Conservation (phyloP, 2,797 vertebrate genomes). For the Acestrorhynchus altus region DNA sequence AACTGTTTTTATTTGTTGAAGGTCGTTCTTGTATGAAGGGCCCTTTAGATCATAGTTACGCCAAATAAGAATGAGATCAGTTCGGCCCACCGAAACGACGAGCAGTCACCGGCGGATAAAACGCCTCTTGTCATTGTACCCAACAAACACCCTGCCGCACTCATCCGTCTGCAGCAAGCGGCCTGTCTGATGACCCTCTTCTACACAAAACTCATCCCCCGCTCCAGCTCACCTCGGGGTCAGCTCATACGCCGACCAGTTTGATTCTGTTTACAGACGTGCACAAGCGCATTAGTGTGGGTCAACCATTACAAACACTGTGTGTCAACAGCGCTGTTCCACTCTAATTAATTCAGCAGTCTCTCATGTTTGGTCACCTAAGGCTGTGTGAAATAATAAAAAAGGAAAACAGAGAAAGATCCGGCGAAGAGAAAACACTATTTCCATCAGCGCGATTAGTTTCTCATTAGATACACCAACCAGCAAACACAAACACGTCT, state of each 20-base stretch:
- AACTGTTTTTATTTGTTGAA: no score
- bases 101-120: not conserved
- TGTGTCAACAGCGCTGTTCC: slow-evolving; percentile 17
- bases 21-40: not conserved
- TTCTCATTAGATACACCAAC: not conserved
- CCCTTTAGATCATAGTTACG: not conserved
- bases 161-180: not conserved
- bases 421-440: not conserved
- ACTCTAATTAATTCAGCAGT: slow-evolving; percentile 38
- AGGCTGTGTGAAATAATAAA: not conserved
- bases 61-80: not conserved
- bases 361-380: slow-evolving; percentile 14
- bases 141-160: slow-evolving; percentile 56
- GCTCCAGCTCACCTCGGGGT: not conserved
- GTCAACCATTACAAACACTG: slow-evolving; percentile 28
- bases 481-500: not conserved
- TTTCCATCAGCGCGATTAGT: not conserved
- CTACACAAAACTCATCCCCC: slow-evolving; percentile 10
- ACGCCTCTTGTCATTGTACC: not conserved
- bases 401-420: not conserved
- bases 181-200: slow-evolving; percentile 8
- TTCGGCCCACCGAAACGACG: no score
- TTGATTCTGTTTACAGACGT: slow-evolving; percentile 17
- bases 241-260: not conserved
- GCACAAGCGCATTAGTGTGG: slow-evolving; percentile 18